Evolutionary conservation across 2,888 invertebrate species (phyloP).

Genomic region (Microctonus brassicae): DNA sequence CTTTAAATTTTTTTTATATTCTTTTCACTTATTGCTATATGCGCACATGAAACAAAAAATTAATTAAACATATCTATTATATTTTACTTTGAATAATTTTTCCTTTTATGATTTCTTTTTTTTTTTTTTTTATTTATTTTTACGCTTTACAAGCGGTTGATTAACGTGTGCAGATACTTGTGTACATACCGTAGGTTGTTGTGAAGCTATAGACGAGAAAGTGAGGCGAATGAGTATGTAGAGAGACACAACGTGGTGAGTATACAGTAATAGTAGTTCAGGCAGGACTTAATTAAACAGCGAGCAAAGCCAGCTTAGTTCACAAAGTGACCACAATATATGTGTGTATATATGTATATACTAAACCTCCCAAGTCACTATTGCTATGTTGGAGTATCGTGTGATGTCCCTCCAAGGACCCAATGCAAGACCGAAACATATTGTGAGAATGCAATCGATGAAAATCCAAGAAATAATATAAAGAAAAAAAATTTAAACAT

Average conservation of each 20-base stretch:
- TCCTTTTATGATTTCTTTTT: no score
- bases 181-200: background rate
- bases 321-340: slow-evolving; percentile 70
- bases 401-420: slow-evolving; percentile 13
- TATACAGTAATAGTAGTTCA: slow-evolving; percentile 62
- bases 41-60: no score
- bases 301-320: slow-evolving; percentile 68
- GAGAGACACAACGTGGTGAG: slow-evolving; percentile 45
- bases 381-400: slow-evolving; percentile 15
- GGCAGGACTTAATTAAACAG: slow-evolving; percentile 70
- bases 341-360: slow-evolving; percentile 49
- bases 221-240: background rate
- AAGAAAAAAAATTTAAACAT: no score
- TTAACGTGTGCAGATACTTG: background rate
- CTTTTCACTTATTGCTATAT: no score
- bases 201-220: background rate
- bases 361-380: slow-evolving; percentile 36
- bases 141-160: background rate
- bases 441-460: no score
- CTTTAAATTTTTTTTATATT: background rate
- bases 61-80: background rate
- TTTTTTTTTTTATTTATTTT: background rate
- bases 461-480: no score
- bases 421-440: no score
- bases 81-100: no score